Conservation (phyloP, 2,888 invertebrate species). For the Ormyrus thymus region DNA sequence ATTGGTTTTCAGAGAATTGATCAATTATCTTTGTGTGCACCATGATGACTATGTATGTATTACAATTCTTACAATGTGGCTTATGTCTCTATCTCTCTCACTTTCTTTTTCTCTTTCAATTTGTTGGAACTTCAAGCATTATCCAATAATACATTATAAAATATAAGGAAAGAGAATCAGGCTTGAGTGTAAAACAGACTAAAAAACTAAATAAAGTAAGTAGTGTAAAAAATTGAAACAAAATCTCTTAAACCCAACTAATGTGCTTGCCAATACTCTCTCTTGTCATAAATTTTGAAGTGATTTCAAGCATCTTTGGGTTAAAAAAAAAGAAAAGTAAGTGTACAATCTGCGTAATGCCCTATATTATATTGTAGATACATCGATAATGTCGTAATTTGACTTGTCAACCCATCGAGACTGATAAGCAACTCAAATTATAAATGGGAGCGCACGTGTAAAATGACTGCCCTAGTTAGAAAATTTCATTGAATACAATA, state of each 20-base stretch:
- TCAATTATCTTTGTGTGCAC: constrained; percentile 32
- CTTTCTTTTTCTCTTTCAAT: constrained; percentile 25
- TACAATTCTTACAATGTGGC: constrained; percentile 37
- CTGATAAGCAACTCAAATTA: constrained; percentile 56
- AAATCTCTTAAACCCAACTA: constrained; percentile 44
- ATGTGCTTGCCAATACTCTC: constrained; percentile 58
- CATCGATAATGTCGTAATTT: constrained; percentile 51
- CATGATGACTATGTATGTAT: constrained; percentile 29
- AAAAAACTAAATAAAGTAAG: constrained; percentile 62
- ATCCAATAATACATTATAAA: constrained; percentile 28
- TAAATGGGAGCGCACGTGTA: constrained; percentile 54
- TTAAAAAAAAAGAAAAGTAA: constrained; percentile 49
- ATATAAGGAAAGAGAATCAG: constrained; percentile 19
- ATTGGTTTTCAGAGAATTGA: constrained; percentile 46
- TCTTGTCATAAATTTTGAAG: constrained; percentile 62
- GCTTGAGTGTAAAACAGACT: constrained; percentile 57
- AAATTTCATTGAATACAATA: constrained; percentile 56
- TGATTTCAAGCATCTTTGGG: constrained; percentile 60
- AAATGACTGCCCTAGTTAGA: constrained; percentile 58
- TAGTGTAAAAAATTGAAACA: constrained; percentile 57
- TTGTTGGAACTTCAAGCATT: constrained; percentile 26
- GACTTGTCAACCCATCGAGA: constrained; percentile 56
- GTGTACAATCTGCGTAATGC: constrained; percentile 61
- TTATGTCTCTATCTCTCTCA: constrained; percentile 16
- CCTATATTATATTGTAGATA: constrained; percentile 59